These are phyloP conservation scores for Myzus persicae DNA, from an alignment of 1,140 invertebrate species.

Conservation along the genomic window DNA sequence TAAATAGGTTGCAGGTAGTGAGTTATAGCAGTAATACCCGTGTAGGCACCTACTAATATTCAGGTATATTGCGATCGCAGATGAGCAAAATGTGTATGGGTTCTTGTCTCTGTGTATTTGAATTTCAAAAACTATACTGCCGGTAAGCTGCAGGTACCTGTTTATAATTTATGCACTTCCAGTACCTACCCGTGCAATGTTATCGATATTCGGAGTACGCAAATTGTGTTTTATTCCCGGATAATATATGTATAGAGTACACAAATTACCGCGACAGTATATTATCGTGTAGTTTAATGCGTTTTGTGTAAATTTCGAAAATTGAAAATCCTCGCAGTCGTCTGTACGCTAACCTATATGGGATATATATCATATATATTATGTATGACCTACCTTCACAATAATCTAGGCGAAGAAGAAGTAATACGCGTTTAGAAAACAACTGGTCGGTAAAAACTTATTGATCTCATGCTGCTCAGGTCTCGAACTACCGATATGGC, in stretches of 20 bases:
- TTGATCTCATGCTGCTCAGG: background rate
- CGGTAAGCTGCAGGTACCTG: background rate
- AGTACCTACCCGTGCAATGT: background rate
- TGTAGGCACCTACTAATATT: too few relatives aligned
- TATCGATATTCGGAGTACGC: background rate
- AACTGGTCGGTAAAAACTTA: background rate
- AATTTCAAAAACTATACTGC: background rate
- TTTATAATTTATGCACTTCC: background rate
- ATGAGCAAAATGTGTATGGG: background rate
- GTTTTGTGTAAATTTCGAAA: background rate
- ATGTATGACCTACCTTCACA: background rate
- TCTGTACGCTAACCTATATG: background rate
- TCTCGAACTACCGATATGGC: background rate
- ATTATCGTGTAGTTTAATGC: too few relatives aligned
- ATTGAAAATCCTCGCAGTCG: background rate
- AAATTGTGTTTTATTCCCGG: background rate
- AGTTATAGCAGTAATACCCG: too few relatives aligned
- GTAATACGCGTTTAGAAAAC: background rate
- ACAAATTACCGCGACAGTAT: too few relatives aligned
- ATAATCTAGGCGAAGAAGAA: background rate
- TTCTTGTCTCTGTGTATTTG: background rate
- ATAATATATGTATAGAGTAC: background rate
- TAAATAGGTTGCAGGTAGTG: too few relatives aligned
- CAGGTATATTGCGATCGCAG: too few relatives aligned
- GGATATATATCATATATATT: too few relatives aligned